A percentile compares a stretch with the other conserved stretches of the same genome.
Evolutionary conservation across 2,888 invertebrate species (phyloP).

Genomic region (Himalopsyche japonica): DNA sequence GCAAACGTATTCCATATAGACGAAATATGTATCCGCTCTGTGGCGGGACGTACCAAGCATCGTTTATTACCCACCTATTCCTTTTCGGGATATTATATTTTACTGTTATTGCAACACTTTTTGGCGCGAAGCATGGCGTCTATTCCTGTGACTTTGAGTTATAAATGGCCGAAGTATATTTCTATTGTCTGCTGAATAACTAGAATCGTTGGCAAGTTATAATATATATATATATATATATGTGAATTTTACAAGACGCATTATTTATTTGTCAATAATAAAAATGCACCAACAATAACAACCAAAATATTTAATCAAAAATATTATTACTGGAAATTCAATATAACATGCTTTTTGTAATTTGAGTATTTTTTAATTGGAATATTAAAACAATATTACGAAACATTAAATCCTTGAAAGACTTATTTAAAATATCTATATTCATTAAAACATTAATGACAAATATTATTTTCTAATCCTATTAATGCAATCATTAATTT

Average conservation of each 20-base stretch:
- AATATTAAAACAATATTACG: too few relatives aligned
- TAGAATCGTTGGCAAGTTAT: background rate
- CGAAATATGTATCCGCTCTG: slow-evolving; percentile 9
- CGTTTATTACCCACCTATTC: slow-evolving; percentile 30
- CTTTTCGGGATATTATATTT: slow-evolving; percentile 33
- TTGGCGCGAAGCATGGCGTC: slow-evolving; percentile 31
- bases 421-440: too few relatives aligned
- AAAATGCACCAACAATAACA: too few relatives aligned
- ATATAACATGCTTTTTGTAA: too few relatives aligned
- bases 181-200: slow-evolving; percentile 14
- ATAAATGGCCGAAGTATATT: slow-evolving; percentile 29
- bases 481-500: too few relatives aligned
- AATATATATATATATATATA: too few relatives aligned
- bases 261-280: background rate
- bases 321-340: too few relatives aligned
- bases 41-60: background rate
- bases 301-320: too few relatives aligned
- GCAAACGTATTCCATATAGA: background rate
- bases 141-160: slow-evolving; percentile 32
- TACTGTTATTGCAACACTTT: slow-evolving; percentile 41
- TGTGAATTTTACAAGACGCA: background rate
- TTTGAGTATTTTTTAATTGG: too few relatives aligned
- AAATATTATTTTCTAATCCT: too few relatives aligned
- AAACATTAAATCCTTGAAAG: too few relatives aligned
- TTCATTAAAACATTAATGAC: too few relatives aligned